Evolutionary conservation across 2,888 invertebrate species (phyloP).

Genomic region (Hypselothyrea guttata): DNA sequence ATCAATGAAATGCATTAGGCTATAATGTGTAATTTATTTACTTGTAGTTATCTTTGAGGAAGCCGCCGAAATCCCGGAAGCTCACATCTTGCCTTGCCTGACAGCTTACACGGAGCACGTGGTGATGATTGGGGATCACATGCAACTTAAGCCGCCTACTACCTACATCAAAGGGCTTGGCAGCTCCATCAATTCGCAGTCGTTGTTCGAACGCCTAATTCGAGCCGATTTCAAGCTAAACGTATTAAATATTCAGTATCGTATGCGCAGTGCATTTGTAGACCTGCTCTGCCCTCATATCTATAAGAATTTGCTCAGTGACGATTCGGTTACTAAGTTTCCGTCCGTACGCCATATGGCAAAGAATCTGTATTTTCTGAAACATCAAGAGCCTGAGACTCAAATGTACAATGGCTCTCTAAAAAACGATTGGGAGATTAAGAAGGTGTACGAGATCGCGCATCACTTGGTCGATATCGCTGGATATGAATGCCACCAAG

Average conservation of each 20-base stretch:
- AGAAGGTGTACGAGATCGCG: slow-evolving; percentile 43
- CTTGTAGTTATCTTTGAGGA: slow-evolving; percentile 90
- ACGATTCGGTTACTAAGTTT: slow-evolving; percentile 83
- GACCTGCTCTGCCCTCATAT: slow-evolving; percentile 85
- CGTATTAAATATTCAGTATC: slow-evolving; percentile 86
- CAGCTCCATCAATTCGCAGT: slow-evolving; percentile 83
- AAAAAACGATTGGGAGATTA: slow-evolving; percentile 51
- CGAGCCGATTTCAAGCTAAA: slow-evolving; percentile 85
- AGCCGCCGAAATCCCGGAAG: slow-evolving; percentile 93
- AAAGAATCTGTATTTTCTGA: slow-evolving; percentile 87
- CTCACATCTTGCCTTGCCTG: slow-evolving; percentile 90
- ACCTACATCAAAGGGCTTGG: slow-evolving; percentile 7
- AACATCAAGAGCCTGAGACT: slow-evolving; percentile 84
- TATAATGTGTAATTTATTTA: not conserved
- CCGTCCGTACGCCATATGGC: slow-evolving; percentile 85
- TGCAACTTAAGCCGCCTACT: slow-evolving; percentile 89
- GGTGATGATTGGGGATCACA: slow-evolving; percentile 93
- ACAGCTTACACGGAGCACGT: slow-evolving; percentile 89
- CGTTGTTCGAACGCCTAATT: slow-evolving; percentile 91
- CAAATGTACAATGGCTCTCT: slow-evolving; percentile 69
- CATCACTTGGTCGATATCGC: slow-evolving; percentile 79
- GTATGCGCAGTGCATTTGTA: slow-evolving; percentile 88
- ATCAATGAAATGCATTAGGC: not conserved
- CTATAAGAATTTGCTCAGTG: slow-evolving; percentile 86
- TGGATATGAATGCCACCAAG: slow-evolving; percentile 85